A percentile compares a stretch with the other conserved stretches of the same genome.
Conservation (phyloP, 2,888 invertebrate species). For the Holacanthella duospinosa region DNA sequence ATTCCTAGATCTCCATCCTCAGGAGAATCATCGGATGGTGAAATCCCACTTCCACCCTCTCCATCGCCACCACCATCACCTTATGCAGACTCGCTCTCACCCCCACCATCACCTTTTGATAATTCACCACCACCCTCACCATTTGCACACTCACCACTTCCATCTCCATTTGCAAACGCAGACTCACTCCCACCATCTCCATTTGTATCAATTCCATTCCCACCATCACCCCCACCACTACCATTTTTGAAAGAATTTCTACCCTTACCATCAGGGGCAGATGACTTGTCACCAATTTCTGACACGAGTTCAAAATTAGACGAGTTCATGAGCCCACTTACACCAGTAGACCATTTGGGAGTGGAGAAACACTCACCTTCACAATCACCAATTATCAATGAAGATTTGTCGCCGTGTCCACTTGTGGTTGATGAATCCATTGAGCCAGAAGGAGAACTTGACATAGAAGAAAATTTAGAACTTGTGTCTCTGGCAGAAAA, state of each 20-base stretch:
- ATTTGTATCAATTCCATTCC: background rate
- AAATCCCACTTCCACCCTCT: background rate
- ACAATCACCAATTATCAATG: too few relatives aligned
- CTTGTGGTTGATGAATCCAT: background rate
- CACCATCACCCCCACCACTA: background rate
- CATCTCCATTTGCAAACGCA: background rate
- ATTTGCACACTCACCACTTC: background rate
- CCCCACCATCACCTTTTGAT: background rate
- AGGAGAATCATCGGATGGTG: background rate
- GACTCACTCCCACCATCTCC: background rate
- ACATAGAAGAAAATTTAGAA: too few relatives aligned
- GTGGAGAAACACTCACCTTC: too few relatives aligned
- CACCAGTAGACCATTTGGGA: too few relatives aligned
- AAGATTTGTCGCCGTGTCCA: too few relatives aligned
- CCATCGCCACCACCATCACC: background rate
- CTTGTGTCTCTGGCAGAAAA: too few relatives aligned
- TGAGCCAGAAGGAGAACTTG: too few relatives aligned
- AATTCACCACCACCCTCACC: background rate
- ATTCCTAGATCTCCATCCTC: background rate
- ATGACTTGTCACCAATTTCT: background rate
- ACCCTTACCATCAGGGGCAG: background rate
- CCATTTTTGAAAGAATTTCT: background rate
- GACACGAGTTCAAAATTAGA: too few relatives aligned
- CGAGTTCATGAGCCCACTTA: too few relatives aligned
- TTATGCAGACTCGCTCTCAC: background rate